These are phyloP conservation scores for Tachina lurida DNA, from an alignment of 2,888 invertebrate genomes.

Conservation along the genomic window DNA sequence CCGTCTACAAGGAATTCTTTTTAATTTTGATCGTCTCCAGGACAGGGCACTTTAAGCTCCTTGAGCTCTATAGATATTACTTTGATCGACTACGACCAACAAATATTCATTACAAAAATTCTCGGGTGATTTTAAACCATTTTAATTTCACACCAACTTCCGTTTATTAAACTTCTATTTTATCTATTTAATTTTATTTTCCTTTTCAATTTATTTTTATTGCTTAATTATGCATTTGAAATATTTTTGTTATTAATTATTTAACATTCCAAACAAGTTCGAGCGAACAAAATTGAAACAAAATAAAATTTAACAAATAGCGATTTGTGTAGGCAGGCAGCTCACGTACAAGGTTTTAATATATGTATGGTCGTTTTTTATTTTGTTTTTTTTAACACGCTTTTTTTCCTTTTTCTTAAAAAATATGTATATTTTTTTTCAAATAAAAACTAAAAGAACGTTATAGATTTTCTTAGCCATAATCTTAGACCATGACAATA, in stretches of 20 bases:
- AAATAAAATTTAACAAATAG: conserved; percentile 30
- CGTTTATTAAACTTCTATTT: conserved; percentile 26
- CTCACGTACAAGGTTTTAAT: conserved; percentile 81
- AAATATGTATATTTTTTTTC: conserved; percentile 13
- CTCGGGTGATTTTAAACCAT: neutral
- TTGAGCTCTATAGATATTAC: too few relatives aligned
- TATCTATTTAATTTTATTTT: conserved; percentile 28
- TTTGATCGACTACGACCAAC: too few relatives aligned
- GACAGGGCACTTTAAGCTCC: too few relatives aligned
- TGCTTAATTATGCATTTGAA: conserved; percentile 11
- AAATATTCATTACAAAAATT: too few relatives aligned
- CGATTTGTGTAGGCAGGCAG: conserved; percentile 80
- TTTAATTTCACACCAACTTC: conserved; percentile 20
- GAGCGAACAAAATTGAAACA: conserved; percentile 1
- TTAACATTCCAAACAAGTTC: conserved; percentile 70
- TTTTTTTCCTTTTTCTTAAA: conserved; percentile 19
- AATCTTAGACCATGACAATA: conserved; percentile 67
- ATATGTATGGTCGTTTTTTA: conserved; percentile 77
- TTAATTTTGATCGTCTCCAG: too few relatives aligned
- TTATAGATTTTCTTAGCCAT: conserved; percentile 68
- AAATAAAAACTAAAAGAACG: conserved; percentile 36
- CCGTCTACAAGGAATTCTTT: too few relatives aligned
- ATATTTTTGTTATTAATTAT: conserved; percentile 42
- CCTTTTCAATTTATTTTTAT: conserved; percentile 41
- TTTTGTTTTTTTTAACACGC: conserved; percentile 30